Evolutionary conservation across 1,140 invertebrate genomes (phyloP).

Genomic region (Antheraea mylitta): DNA sequence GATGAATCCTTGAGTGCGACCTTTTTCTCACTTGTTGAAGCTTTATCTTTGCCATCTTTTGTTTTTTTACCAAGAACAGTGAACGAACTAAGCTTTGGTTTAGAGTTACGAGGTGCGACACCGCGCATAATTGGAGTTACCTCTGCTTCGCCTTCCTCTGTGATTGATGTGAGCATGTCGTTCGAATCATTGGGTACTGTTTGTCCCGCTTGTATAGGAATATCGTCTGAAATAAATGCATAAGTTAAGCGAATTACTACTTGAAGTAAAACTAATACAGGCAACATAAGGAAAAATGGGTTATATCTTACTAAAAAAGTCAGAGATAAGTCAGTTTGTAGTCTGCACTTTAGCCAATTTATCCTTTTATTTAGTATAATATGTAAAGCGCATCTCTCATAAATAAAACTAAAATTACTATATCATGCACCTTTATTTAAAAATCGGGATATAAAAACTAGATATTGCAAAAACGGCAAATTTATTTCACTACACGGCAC

Average conservation of each 20-base stretch:
- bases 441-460: too few species aligned
- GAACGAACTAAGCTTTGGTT: conserved; percentile 69
- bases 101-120: conserved; percentile 58
- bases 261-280: too few species aligned
- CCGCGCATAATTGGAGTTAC: conserved; percentile 62
- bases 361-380: too few species aligned
- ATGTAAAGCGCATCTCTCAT: too few species aligned
- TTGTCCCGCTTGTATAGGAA: conserved; percentile 74
- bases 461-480: too few species aligned
- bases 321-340: too few species aligned
- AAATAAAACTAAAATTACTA: too few species aligned
- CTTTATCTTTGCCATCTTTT: conserved; percentile 70
- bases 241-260: background rate
- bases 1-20: conserved; percentile 65
- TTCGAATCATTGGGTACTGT: conserved; percentile 56
- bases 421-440: too few species aligned
- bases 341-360: background rate
- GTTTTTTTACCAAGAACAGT: conserved; percentile 72
- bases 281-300: too few species aligned
- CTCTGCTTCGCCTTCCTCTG: conserved; percentile 70
- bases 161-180: conserved; percentile 73
- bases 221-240: conserved; percentile 64
- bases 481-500: too few species aligned
- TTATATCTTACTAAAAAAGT: too few species aligned
- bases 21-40: conserved; percentile 57